Percentiles rank a stretch among this genome's conserved stretches.
Evolutionary conservation across 2,797 vertebrate genomes (phyloP).

Genomic region (Calcarius lapponicus): DNA sequence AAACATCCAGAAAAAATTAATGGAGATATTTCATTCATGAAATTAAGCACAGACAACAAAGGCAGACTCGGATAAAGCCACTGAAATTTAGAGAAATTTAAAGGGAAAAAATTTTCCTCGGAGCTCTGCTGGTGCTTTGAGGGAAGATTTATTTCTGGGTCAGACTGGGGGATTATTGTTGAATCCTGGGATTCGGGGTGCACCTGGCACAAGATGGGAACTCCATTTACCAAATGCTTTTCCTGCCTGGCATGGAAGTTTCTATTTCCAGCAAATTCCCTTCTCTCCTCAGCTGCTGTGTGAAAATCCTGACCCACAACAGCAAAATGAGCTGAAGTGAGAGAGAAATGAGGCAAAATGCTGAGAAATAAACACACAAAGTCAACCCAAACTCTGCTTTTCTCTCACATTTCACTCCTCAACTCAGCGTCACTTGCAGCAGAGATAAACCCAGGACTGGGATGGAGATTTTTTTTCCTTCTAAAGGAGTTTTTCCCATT

Average conservation of each 20-base stretch:
- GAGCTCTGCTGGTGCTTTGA: not conserved
- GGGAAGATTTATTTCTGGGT: not conserved
- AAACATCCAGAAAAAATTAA: not conserved
- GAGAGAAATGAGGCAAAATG: not conserved
- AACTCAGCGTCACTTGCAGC: not conserved
- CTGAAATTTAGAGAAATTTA: not conserved
- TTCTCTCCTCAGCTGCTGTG: not conserved
- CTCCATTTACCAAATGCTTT: not conserved
- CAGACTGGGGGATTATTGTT: not conserved
- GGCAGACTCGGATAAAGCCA: accelerated
- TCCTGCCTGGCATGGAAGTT: not conserved
- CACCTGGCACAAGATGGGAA: not conserved
- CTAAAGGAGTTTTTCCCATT: not conserved
- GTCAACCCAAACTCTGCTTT: not conserved
- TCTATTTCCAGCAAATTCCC: not conserved
- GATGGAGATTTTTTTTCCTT: not conserved
- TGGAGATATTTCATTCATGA: not conserved
- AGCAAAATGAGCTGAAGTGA: not conserved
- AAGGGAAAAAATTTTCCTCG: not conserved
- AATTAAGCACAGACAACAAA: not conserved
- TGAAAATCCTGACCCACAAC: not conserved
- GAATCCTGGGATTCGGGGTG: not conserved
- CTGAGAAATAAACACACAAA: not conserved
- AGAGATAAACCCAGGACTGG: not conserved
- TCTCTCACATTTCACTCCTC: not conserved